phyloP scores from a whole-genome alignment of 2,888 invertebrate genomes.

The Agapostemon virescens region DNA sequence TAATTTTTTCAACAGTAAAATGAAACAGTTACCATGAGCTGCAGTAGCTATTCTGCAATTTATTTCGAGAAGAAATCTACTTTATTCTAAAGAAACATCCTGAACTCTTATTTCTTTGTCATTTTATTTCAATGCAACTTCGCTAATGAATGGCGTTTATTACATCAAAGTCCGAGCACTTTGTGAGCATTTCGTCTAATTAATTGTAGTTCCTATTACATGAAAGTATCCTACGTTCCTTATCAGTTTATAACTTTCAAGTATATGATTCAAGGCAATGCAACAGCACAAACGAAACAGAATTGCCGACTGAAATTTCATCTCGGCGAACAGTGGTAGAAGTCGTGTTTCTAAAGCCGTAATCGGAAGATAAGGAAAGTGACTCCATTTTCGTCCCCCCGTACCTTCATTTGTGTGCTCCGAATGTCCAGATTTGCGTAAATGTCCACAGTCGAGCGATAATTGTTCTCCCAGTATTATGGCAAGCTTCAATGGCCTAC shows the following conservation, averaged over 20 bases:
- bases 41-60: no score
- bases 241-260: not conserved
- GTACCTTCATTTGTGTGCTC: not conserved
- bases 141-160: not conserved
- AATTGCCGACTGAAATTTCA: slow-evolving; percentile 6
- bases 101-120: no score
- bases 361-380: slow-evolving; percentile 8
- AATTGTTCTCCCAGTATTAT: not conserved
- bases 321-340: not conserved
- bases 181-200: not conserved
- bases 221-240: not conserved
- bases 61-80: no score
- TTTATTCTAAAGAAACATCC: no score
- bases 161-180: not conserved
- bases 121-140: no score
- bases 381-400: not conserved
- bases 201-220: not conserved
- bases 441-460: slow-evolving; percentile 19
- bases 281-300: not conserved
- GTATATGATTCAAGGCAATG: not conserved
- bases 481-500: slow-evolving; percentile 10
- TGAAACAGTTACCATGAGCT: no score
- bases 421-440: not conserved
- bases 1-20: no score
- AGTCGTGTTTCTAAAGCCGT: not conserved